A percentile compares a stretch with the other conserved stretches of the same genome.
phyloP scores from a whole-genome alignment of 2,113 vertebrate species.

The Aplodontia rufa region DNA sequence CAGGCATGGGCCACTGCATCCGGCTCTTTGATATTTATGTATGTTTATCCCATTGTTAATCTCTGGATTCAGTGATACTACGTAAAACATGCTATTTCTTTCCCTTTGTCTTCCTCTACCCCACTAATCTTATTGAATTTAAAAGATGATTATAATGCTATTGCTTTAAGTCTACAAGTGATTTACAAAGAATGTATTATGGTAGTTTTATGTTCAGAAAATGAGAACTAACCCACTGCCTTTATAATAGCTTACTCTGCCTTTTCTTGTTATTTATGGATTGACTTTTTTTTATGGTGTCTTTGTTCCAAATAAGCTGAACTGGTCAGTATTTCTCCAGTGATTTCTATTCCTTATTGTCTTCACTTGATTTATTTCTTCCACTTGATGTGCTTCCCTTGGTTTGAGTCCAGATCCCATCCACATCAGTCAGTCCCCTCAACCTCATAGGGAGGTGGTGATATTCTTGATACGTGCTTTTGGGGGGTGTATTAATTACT shows the following conservation, averaged over 20 bases:
- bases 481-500: background rate
- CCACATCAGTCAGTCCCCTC: background rate
- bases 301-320: constrained; percentile 12
- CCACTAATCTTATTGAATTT: background rate
- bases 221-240: background rate
- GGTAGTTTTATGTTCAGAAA: background rate
- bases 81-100: background rate
- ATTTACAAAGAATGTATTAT: constrained; percentile 1
- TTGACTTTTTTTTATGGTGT: background rate
- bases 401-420: background rate
- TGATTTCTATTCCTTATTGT: background rate
- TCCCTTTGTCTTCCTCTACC: background rate
- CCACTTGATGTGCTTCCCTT: background rate
- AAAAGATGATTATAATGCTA: background rate
- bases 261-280: background rate
- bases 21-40: background rate
- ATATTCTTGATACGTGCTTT: background rate
- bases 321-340: background rate
- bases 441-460: background rate
- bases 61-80: background rate
- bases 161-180: background rate
- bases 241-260: background rate
- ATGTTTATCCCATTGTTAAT: background rate
- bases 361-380: background rate
- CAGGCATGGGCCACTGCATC: no score